phyloP scores from a whole-genome alignment of 2,113 vertebrate genomes.

The Todiramphus saurophagus region DNA sequence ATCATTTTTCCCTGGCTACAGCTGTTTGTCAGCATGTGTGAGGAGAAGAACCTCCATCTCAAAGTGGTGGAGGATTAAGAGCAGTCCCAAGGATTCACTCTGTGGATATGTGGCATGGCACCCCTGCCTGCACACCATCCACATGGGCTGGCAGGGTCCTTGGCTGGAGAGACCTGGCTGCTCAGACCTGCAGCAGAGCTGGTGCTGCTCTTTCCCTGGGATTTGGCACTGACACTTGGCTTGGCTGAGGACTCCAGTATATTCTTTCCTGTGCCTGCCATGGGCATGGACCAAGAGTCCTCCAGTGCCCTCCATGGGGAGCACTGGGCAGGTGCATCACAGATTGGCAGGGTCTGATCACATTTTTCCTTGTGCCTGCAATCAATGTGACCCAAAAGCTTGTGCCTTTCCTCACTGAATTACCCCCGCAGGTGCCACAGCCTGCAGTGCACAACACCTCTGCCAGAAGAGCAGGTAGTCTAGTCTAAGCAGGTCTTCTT shows the following conservation, averaged over 20 bases:
- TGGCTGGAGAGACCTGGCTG: background rate
- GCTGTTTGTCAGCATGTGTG: rapidly evolving
- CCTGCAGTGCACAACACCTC: rapidly evolving
- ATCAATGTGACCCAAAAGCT: background rate
- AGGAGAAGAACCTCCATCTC: background rate
- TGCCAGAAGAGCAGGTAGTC: rapidly evolving
- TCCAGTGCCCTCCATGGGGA: background rate
- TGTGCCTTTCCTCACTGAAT: background rate
- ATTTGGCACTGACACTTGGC: rapidly evolving
- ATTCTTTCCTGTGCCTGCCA: background rate
- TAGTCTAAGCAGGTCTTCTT: background rate
- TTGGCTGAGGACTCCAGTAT: background rate
- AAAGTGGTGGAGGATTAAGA: background rate
- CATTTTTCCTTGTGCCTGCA: rapidly evolving
- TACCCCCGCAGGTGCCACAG: background rate
- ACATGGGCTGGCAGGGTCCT: background rate
- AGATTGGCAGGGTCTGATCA: background rate
- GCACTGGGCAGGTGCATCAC: background rate
- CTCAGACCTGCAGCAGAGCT: background rate
- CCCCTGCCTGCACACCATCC: no score
- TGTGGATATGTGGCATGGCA: no score
- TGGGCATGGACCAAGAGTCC: background rate
- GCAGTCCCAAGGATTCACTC: rapidly evolving
- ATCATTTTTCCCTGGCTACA: background rate
- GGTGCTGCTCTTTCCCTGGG: background rate